Base-by-base conservation (phyloP, 1,140 invertebrate genomes). In the Mesaphorura yosii region DNA sequence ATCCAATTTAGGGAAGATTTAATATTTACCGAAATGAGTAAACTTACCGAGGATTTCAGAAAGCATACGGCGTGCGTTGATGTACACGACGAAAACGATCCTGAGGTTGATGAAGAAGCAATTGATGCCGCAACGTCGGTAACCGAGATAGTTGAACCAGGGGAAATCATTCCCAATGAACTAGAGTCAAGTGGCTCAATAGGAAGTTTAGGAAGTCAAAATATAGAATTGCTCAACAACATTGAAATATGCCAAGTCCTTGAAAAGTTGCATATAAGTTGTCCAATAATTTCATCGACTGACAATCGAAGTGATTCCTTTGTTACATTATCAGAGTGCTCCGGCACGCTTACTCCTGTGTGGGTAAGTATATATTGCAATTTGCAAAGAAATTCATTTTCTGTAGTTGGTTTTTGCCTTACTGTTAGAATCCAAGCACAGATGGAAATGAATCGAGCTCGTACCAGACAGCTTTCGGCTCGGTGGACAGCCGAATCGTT, bases 231-330 rank as follows among this genome's bases (percentile, higher is more conserved):
- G n/a, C n/a, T n/a, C n/a, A n/a, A n/a, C n/a, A n/a, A n/a, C n/a
- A n/a, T n/a, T n/a, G n/a, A 53, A 15, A 19, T 58, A 6, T 50
- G 47, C 22, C 2, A 26, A 22, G 48, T 55, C 27, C 4, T 58
- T 25, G 57, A 59, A 40, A 59, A 55, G 26, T 28, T 59, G n/a
- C 48, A 57, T 27, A 29, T 49, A 5, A 39, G 26, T 40, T 31
- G 57, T 29, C 50, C 51, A 17, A n/a, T n/a, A n/a, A 34, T 53
- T 34, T 28, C 51, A 2, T 29, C 44, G 14, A 31, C 44, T 14
- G 55, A 59, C 20, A 57, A 53, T 31, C 55, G 52, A 37, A 57
- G 53, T 31, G 57, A 55, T 15, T 59, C 57, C 12, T 62, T 57
- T 37, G 53, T 57, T 38, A 59, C 44, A 20, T 20, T 62, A 6